Evolutionary conservation across 2,797 vertebrate genomes (phyloP).

Genomic region (Potorous gilbertii): DNA sequence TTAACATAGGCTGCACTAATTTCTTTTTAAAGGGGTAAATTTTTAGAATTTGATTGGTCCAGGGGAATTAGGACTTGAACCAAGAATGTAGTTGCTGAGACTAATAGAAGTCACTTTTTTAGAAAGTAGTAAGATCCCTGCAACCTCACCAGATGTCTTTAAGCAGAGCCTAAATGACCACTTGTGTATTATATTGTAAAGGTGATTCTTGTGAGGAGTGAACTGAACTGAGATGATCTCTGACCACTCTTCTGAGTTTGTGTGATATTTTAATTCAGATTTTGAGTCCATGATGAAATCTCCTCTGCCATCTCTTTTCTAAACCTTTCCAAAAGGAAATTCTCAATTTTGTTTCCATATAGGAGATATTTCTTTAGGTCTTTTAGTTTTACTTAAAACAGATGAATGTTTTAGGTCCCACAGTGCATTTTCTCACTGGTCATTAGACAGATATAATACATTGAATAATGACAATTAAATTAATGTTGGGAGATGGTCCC

Average conservation of each 20-base stretch:
- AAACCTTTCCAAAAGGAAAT: not conserved
- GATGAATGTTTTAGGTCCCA: not conserved
- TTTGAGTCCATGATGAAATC: not conserved
- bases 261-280: not conserved
- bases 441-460: not conserved
- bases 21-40: not conserved
- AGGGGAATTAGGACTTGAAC: not conserved
- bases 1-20: not conserved
- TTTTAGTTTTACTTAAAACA: not conserved
- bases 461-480: not conserved
- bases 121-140: not conserved
- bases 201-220: not conserved
- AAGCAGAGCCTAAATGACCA: not conserved
- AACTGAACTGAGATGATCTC: not conserved
- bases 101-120: not conserved
- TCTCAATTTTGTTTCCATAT: not conserved
- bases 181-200: not conserved
- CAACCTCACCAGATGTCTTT: not conserved
- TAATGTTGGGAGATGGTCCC: not conserved
- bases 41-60: not conserved
- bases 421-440: not conserved
- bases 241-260: not conserved
- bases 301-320: not conserved
- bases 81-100: not conserved
- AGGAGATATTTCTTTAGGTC: not conserved